Conservation (phyloP, 2,113 vertebrate species). For the Corydoras maculifer region DNA sequence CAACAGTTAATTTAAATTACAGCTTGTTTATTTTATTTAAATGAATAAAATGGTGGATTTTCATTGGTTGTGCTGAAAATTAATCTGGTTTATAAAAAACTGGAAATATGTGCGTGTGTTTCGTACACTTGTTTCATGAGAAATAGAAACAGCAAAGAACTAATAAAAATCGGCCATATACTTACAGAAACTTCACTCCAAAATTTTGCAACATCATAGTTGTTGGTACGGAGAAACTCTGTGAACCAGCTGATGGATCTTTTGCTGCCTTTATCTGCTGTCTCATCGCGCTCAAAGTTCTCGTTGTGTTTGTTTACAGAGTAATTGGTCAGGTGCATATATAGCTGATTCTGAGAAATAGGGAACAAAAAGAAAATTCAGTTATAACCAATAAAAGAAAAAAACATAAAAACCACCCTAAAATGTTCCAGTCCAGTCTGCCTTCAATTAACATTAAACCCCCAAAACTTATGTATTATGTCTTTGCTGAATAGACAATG, state of each 20-base stretch:
- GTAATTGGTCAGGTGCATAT: slow-evolving; percentile 98
- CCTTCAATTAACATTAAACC: too few relatives aligned
- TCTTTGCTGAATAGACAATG: too few relatives aligned
- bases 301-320: slow-evolving; percentile 99
- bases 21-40: too few relatives aligned
- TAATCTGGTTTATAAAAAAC: neutral
- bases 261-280: slow-evolving; percentile 94
- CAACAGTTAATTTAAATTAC: too few relatives aligned
- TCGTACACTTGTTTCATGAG: too few relatives aligned
- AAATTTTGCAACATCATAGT: slow-evolving; percentile 91
- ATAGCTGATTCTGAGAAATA: slow-evolving; percentile 82
- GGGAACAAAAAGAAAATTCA: neutral
- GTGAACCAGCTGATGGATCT: slow-evolving; percentile 97
- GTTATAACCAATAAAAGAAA: neutral
- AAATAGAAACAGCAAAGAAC: slow-evolving; percentile 32
- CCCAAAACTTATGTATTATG: too few relatives aligned
- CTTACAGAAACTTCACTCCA: slow-evolving; percentile 97
- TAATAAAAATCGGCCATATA: slow-evolving; percentile 33
- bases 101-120: too few relatives aligned
- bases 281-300: slow-evolving; percentile 90
- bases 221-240: slow-evolving; percentile 87
- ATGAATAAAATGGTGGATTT: too few relatives aligned
- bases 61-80: neutral
- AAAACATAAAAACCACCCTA: too few relatives aligned
- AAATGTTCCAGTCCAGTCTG: too few relatives aligned